phyloP scores from a whole-genome alignment of 2,888 invertebrate genomes.

The Aleiodes leptofemur region DNA sequence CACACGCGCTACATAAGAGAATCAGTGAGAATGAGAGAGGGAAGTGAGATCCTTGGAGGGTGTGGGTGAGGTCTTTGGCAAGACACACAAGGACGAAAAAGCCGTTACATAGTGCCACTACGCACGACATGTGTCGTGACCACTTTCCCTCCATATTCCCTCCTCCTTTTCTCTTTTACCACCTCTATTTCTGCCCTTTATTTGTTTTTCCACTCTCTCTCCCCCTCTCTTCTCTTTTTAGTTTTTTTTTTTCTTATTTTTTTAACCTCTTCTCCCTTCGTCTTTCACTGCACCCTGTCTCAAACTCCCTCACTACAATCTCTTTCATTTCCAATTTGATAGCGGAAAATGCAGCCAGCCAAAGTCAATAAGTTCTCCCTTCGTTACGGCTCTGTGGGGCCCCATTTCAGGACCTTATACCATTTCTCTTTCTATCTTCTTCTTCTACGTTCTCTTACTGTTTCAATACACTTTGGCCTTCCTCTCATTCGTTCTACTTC shows the following conservation, averaged over 20 bases:
- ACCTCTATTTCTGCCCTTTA: conserved; percentile 43
- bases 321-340: conserved; percentile 57
- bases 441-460: neutral
- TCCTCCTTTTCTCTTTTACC: conserved; percentile 15
- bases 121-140: conserved; percentile 72
- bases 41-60: conserved; percentile 2
- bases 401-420: conserved; percentile 35
- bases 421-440: neutral
- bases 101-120: conserved; percentile 66
- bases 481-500: conserved; percentile 14
- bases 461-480: conserved; percentile 11
- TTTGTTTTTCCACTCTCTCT: conserved; percentile 31
- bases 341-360: conserved; percentile 63
- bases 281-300: conserved; percentile 39
- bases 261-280: conserved; percentile 17
- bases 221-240: conserved; percentile 23
- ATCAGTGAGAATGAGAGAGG: neutral
- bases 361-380: conserved; percentile 61
- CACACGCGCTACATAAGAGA: conserved; percentile 23
- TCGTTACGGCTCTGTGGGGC: conserved; percentile 45
- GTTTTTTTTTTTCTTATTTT: neutral
- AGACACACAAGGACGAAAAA: conserved; percentile 61
- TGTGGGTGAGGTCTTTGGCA: conserved; percentile 45
- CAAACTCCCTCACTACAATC: conserved; percentile 47
- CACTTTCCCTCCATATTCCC: conserved; percentile 50